Conservation (phyloP, 2,888 invertebrate species). For the Cactoblastis cactorum region DNA sequence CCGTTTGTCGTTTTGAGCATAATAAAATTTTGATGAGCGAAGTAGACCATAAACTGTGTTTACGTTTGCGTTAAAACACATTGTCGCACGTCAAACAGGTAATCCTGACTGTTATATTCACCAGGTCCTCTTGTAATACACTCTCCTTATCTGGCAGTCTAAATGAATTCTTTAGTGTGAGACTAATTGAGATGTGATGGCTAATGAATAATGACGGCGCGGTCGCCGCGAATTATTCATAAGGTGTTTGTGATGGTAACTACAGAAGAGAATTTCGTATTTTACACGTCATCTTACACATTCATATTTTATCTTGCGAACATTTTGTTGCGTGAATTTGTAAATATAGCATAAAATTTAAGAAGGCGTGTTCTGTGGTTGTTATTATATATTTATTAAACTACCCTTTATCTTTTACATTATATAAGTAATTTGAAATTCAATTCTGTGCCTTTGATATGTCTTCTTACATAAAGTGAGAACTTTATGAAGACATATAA, state of each 20-base stretch:
- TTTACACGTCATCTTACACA: background rate
- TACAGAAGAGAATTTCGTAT: background rate
- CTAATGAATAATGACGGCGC: background rate
- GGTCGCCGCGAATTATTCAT: background rate
- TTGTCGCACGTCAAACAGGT: slow-evolving; percentile 38
- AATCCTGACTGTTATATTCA: slow-evolving; percentile 26
- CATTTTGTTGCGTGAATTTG: background rate
- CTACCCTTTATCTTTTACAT: too few species aligned
- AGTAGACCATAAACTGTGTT: slow-evolving; percentile 41
- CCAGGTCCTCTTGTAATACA: background rate
- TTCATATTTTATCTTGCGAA: too few species aligned
- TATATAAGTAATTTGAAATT: background rate
- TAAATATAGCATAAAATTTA: background rate
- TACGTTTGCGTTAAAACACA: slow-evolving; percentile 45
- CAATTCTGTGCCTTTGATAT: background rate
- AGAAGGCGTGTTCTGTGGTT: background rate
- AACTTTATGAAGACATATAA: background rate
- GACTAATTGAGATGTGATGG: background rate
- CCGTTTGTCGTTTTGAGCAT: too few species aligned
- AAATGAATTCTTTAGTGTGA: slow-evolving; percentile 6
- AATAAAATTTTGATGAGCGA: slow-evolving; percentile 46
- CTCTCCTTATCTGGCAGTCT: background rate
- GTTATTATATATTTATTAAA: too few species aligned
- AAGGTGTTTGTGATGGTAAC: background rate
- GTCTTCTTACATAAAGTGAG: background rate